Evolutionary conservation across 2,888 invertebrate genomes (phyloP), one percentile per base, ranked within the genome.

Genomic region (Agriopis aurantiaria): DNA sequence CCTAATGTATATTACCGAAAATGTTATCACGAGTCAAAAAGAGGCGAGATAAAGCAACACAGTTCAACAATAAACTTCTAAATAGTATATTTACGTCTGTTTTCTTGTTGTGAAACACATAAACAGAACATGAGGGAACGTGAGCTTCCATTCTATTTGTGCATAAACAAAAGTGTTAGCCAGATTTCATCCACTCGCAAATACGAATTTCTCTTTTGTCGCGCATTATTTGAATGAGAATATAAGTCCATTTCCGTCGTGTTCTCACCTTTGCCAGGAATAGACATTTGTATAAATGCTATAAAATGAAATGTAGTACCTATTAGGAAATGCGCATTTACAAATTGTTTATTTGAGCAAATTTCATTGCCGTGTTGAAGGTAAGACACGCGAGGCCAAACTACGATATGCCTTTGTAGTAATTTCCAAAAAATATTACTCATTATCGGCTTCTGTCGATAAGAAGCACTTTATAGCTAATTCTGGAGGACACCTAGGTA

Each of bases 31-130:
- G 8, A 48, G n/a, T n/a, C 11, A n/a, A 48, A 48, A 6, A 14
- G 11, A 48, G 6, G 11, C 9, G 17, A 10, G 10, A 43, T 3
- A 57, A 14, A 43, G 43, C 43, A 7, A 14, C 46, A n/a, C n/a
- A 12, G 46, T 23, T 33, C 23, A 58, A 58, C 58, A 58, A 58
- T 45, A 57, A 23, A 46, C 45, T 46, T 33, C 58, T 23, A 58
- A 58, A 58, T 58, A 63, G 45, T 65, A 49, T 71, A 72, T 65
- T 66, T 68, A 65, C 40, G 63, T 68, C 17, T 65, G 41, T 63
- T 58, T 68, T 65, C 64, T 68, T 58, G 57, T 45, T 57, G 58
- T 72, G 62, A 49, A 62, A 71, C 57, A 59, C 40, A 58, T 64
- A 65, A 58, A 60, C 64, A 67, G 14, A 68, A 48, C 17, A 23